Conservation (phyloP, 2,113 vertebrate species). For the Nyctereutes procyonoides region DNA sequence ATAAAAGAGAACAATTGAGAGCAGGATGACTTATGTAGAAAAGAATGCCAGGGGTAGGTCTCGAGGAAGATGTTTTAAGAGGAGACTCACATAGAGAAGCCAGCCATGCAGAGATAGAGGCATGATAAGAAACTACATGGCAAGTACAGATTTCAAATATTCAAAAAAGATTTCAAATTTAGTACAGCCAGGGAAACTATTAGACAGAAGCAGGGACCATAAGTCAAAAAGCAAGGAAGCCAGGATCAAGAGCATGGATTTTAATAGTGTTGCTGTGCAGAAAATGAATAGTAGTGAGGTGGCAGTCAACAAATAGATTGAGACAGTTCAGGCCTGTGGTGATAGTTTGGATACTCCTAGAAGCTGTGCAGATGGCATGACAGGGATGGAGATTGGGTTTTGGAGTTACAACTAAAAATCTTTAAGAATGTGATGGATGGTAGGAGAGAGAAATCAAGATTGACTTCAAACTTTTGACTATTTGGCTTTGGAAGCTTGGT, state of each 20-base stretch:
- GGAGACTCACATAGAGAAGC: background rate
- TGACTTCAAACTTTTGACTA: background rate
- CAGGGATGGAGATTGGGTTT: background rate
- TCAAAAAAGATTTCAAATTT: background rate
- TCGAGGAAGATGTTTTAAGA: background rate
- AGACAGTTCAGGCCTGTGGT: fast-evolving
- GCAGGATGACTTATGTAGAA: background rate
- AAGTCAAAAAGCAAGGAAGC: background rate
- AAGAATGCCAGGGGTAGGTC: background rate
- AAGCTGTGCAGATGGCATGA: background rate
- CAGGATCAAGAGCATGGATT: background rate
- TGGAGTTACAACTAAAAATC: background rate
- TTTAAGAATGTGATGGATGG: background rate
- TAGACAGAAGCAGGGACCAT: background rate
- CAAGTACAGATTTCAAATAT: background rate
- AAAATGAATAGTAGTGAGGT: background rate
- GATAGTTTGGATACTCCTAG: too few relatives aligned
- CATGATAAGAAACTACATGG: background rate
- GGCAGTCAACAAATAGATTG: background rate
- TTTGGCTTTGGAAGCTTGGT: background rate
- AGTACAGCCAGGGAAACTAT: too few relatives aligned
- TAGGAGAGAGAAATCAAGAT: background rate
- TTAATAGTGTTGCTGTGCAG: background rate
- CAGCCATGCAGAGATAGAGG: background rate
- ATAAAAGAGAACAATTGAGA: background rate